A percentile compares a stretch with the other conserved stretches of the same genome.
Conservation (phyloP, 2,888 invertebrate genomes). For the Halictus quadricinctus region DNA sequence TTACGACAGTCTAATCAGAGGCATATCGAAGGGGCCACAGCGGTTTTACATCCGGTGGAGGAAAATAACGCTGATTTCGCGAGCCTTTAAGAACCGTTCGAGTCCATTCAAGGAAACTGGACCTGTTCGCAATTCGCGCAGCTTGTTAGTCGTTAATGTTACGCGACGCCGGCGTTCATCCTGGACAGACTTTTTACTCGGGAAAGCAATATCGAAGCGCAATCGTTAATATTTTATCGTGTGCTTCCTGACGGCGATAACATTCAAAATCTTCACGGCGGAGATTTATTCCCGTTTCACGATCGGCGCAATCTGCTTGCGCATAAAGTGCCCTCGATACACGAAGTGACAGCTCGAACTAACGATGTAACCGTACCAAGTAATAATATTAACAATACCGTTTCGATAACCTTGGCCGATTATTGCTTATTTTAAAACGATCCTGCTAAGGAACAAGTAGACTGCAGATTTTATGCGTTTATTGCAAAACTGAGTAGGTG, state of each 20-base stretch:
- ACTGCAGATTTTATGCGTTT: too few relatives aligned
- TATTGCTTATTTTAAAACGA: background rate
- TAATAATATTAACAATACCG: background rate
- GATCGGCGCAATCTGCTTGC: constrained; percentile 4
- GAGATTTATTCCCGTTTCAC: constrained; percentile 53
- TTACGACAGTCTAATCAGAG: constrained; percentile 7
- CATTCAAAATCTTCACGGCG: constrained; percentile 37
- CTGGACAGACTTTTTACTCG: background rate
- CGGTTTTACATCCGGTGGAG: constrained; percentile 60
- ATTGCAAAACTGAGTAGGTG: too few relatives aligned
- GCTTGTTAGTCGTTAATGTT: constrained; percentile 58
- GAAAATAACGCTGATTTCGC: constrained; percentile 59
- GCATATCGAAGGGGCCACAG: constrained; percentile 31
- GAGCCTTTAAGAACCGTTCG: constrained; percentile 36
- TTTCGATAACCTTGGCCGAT: background rate
- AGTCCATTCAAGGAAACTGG: constrained; percentile 52
- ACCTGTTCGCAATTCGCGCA: constrained; percentile 49
- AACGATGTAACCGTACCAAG: background rate
- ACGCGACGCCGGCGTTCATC: constrained; percentile 27
- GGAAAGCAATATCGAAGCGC: constrained; percentile 42
- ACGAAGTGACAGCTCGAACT: background rate
- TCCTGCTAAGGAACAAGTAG: background rate
- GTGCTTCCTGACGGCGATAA: constrained; percentile 18
- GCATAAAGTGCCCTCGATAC: background rate
- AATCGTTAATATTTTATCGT: constrained; percentile 64